Conservation (phyloP, 1,140 invertebrate genomes). For the Apis laboriosa region DNA sequence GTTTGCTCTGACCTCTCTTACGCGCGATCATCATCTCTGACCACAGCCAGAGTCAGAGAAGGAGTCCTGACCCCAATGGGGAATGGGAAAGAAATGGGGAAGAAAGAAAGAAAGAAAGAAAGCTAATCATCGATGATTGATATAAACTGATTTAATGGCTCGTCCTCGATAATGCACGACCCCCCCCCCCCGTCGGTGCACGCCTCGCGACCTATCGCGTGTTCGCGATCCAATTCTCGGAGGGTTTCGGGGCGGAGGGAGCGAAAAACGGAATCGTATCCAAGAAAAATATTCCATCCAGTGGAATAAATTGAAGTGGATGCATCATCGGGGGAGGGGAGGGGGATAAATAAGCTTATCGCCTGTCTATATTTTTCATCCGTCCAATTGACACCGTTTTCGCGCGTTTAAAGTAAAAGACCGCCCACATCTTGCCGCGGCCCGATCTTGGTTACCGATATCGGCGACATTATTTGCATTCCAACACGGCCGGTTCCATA, state of each 20-base stretch:
- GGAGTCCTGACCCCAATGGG: conserved; percentile 29
- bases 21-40: conserved; percentile 32
- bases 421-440: background rate
- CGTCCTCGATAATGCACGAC: conserved; percentile 38
- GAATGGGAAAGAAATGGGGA: conserved; percentile 57
- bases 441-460: background rate
- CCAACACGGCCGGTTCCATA: background rate
- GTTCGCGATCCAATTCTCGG: background rate
- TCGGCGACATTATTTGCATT: background rate
- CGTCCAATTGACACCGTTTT: background rate
- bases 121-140: conserved; percentile 62
- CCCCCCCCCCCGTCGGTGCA: background rate
- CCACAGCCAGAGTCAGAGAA: background rate
- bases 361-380: background rate
- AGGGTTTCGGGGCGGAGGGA: background rate
- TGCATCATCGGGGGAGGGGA: background rate
- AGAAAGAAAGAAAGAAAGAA: conserved; percentile 38
- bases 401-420: background rate
- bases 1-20: conserved; percentile 58
- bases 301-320: background rate
- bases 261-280: background rate
- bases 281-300: background rate
- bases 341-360: background rate
- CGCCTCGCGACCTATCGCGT: background rate
- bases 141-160: conserved; percentile 63